Evolutionary conservation across 2,888 invertebrate genomes (phyloP).

Genomic region (Perizoma flavofasciatum): DNA sequence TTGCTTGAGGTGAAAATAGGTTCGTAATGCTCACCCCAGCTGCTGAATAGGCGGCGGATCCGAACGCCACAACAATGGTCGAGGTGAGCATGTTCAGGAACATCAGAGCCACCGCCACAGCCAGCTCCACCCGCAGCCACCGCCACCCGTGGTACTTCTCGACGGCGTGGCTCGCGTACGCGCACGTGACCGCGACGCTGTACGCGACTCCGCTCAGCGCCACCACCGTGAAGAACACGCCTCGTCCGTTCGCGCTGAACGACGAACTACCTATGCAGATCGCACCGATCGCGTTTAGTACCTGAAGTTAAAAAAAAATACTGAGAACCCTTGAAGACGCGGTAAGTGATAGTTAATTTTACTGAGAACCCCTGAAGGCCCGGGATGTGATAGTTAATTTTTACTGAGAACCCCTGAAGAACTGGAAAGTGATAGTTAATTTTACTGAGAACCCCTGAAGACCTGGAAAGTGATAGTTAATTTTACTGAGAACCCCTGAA

Average conservation of each 20-base stretch:
- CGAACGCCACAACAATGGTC: slow-evolving; percentile 87
- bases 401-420: too few relatives aligned
- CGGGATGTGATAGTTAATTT: too few relatives aligned
- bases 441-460: too few relatives aligned
- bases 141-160: slow-evolving; percentile 92
- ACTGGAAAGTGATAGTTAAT: too few relatives aligned
- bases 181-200: slow-evolving; percentile 86
- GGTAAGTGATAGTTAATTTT: too few relatives aligned
- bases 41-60: slow-evolving; percentile 85
- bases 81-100: slow-evolving; percentile 90
- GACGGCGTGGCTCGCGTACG: slow-evolving; percentile 92
- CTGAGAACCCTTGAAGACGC: too few relatives aligned
- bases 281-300: slow-evolving; percentile 89
- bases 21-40: slow-evolving; percentile 87
- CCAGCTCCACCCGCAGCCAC: slow-evolving; percentile 92
- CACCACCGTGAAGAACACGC: slow-evolving; percentile 90
- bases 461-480: too few relatives aligned
- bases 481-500: too few relatives aligned
- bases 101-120: slow-evolving; percentile 87
- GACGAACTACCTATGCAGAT: slow-evolving; percentile 89
- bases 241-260: slow-evolving; percentile 85
- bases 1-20: too few relatives aligned
- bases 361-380: too few relatives aligned
- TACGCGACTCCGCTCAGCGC: slow-evolving; percentile 92
- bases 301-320: slow-evolving; percentile 66